Percentiles rank a stretch among this genome's conserved stretches.
Conservation (phyloP, 2,888 invertebrate genomes). For the Drosophila maculinotata region DNA sequence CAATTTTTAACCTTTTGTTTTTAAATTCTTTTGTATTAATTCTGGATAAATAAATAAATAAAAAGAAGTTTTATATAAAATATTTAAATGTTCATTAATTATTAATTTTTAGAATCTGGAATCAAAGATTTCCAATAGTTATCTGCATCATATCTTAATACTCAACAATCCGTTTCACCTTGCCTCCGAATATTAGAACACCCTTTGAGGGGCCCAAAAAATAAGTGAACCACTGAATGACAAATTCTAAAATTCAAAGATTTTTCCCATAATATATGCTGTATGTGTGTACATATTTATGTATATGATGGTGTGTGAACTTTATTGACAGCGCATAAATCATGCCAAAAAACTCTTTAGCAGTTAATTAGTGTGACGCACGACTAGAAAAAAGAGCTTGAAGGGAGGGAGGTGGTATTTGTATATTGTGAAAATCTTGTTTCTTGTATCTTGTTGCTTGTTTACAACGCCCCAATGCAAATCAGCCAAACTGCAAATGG, state of each 20-base stretch:
- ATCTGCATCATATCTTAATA: too few species aligned
- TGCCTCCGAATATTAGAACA: neutral
- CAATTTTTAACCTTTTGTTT: too few species aligned
- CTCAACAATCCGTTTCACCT: neutral
- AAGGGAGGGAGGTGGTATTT: neutral
- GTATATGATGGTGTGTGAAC: constrained; percentile 29
- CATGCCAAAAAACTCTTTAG: constrained; percentile 38
- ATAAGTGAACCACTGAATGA: neutral
- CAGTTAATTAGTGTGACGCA: constrained; percentile 35
- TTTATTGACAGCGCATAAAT: constrained; percentile 46
- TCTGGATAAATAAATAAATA: too few species aligned
- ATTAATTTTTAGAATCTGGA: neutral
- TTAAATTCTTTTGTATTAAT: too few species aligned
- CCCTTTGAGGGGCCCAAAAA: neutral
- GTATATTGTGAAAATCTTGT: constrained; percentile 19
- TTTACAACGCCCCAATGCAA: constrained; percentile 52
- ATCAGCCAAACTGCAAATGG: constrained; percentile 62
- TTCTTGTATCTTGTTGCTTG: constrained; percentile 16
- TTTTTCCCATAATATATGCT: constrained; percentile 2
- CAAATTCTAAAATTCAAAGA: constrained; percentile 1
- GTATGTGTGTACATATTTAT: neutral
- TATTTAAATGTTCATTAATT: neutral
- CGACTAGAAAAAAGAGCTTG: too few species aligned
- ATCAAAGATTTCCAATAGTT: too few species aligned
- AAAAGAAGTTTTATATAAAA: too few species aligned